Percentiles rank a stretch among this genome's conserved stretches.
phyloP scores from a whole-genome alignment of 2,888 invertebrate genomes.

The Isoperla grammatica region DNA sequence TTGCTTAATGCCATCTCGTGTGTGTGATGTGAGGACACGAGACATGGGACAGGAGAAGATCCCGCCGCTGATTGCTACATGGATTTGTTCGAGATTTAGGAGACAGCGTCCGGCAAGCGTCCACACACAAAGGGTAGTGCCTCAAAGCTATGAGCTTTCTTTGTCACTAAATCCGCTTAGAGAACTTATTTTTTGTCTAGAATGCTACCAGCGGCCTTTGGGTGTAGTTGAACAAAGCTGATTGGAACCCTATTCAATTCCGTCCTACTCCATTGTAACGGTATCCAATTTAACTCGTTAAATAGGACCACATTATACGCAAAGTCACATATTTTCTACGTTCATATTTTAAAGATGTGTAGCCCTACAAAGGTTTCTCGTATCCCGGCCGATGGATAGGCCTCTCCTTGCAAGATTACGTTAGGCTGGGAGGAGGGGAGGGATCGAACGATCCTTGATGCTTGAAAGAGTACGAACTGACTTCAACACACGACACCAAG shows the following conservation, averaged over 20 bases:
- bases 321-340: too few species aligned
- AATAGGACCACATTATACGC: background rate
- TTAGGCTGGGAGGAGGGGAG: too few species aligned
- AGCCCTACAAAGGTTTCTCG: too few species aligned
- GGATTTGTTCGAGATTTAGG: conserved; percentile 1
- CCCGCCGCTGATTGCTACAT: conserved; percentile 15
- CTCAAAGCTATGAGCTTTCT: conserved; percentile 1
- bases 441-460: too few species aligned
- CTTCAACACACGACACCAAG: too few species aligned
- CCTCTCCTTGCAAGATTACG: too few species aligned
- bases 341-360: too few species aligned
- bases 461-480: too few species aligned
- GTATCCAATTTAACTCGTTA: conserved; percentile 4
- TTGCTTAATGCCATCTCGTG: too few species aligned
- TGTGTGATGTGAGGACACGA: too few species aligned
- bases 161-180: conserved; percentile 14
- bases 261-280: background rate
- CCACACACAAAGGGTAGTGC: conserved; percentile 7
- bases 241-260: conserved; percentile 8
- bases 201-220: conserved; percentile 1
- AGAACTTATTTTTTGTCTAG: conserved; percentile 12
- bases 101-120: background rate
- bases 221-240: background rate
- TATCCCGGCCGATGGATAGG: too few species aligned
- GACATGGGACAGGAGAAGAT: too few species aligned